These are phyloP conservation scores for Metridium senile DNA, from an alignment of 92 coral and sea anemone genomes.

Conservation along the genomic window DNA sequence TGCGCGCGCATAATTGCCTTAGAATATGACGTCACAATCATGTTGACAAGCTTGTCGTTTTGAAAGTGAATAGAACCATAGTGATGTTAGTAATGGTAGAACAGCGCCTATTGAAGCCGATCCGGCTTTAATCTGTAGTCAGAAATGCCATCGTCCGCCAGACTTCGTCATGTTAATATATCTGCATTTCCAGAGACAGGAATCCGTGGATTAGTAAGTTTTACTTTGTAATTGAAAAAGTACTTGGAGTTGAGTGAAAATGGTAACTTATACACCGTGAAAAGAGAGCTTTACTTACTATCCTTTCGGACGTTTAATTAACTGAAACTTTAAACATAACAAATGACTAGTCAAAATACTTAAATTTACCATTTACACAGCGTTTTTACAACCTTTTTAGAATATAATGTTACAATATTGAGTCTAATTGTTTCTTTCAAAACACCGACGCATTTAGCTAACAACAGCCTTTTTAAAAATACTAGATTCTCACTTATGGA, in stretches of 20 bases:
- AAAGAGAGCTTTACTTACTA: neutral
- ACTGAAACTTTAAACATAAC: neutral
- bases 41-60: too few species aligned
- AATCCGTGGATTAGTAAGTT: conserved; percentile 25
- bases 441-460: too few species aligned
- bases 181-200: conserved; percentile 21
- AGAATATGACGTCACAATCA: too few species aligned
- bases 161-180: conserved; percentile 7
- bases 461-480: too few species aligned
- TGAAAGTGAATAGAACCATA: too few species aligned
- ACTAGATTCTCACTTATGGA: too few species aligned
- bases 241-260: neutral
- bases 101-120: neutral
- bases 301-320: neutral
- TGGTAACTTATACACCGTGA: too few species aligned
- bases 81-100: neutral
- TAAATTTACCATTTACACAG: too few species aligned
- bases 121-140: neutral
- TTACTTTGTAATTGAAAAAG: neutral
- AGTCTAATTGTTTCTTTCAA: neutral
- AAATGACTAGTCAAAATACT: too few species aligned
- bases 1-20: too few species aligned
- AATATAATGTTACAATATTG: neutral
- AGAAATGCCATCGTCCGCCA: conserved; percentile 1
- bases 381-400: too few species aligned